Conservation (phyloP, 2,888 invertebrate genomes). For the Lasiommata megera region DNA sequence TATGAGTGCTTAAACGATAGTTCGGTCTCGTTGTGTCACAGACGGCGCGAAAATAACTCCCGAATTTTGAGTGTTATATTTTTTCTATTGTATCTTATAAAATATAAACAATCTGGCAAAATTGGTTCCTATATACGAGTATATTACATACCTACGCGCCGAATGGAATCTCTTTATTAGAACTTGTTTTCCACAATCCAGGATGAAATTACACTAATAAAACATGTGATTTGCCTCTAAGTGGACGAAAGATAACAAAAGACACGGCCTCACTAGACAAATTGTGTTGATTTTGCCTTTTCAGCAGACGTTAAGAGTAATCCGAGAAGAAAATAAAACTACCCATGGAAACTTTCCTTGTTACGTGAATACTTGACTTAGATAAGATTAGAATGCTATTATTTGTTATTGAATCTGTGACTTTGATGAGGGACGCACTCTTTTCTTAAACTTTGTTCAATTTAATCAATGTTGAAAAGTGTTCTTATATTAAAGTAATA, state of each 20-base stretch:
- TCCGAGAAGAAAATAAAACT: conserved; percentile 2
- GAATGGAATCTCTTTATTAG: too few species aligned
- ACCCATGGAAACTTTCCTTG: not conserved
- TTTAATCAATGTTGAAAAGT: not conserved
- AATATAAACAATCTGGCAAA: too few species aligned
- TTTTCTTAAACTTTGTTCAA: not conserved
- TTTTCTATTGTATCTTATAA: too few species aligned
- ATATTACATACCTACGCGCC: too few species aligned
- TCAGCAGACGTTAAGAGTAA: not conserved
- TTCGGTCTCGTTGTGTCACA: too few species aligned
- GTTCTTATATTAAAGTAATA: not conserved
- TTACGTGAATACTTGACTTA: not conserved
- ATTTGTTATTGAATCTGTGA: not conserved
- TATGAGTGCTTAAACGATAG: too few species aligned
- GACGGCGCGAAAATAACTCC: too few species aligned
- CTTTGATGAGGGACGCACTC: not conserved
- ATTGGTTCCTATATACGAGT: too few species aligned
- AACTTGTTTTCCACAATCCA: conserved; percentile 10
- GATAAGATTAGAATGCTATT: not conserved
- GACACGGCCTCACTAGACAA: not conserved
- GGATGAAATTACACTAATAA: conserved; percentile 4
- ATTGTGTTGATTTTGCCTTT: conserved; percentile 6
- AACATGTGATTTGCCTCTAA: conserved; percentile 11
- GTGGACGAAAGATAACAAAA: conserved; percentile 9
- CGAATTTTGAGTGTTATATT: too few species aligned